Evolutionary conservation across 2,888 invertebrate species (phyloP), one percentile per base, ranked within the genome.

Genomic region (Leuctra nigra): DNA sequence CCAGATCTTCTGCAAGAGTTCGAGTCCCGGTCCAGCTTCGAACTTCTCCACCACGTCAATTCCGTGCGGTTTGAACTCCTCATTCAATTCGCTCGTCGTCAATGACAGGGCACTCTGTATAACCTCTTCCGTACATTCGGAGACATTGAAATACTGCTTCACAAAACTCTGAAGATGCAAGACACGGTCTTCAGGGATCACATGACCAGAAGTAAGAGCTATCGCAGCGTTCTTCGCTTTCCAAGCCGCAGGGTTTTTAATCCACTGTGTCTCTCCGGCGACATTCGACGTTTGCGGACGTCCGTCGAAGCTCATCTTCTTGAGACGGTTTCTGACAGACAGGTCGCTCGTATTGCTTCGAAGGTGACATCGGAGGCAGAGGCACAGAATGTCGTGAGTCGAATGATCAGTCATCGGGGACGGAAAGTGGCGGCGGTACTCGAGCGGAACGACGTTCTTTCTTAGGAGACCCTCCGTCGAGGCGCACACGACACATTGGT

Each of bases 401-500:
- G 83, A 81, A 69, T 88, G 89, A 22, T 86, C 82, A 69, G 91
- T 91, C 82, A 90, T 82, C 38, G 85, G 75, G 50, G 79, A 80
- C 79, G 87, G 87, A 63, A 87, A 87, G 62, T 80, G 81, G 72
- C 82, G 87, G 61, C 88, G 78, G 67, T 91, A 91, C 70, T 91
- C 90, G 56, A 83, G 77, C 0, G 91, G 91, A 29, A 91, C 84
- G n/a, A 91, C 80, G 64, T 87, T 86, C 71, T 91, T 91, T 18
- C 86, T 73, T 55, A 86, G 80, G 65, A 83, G 86, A 0, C 82
- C 80, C 62, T 87, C 79, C 0, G 71, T 70, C 6, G 72, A 68
- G 0, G 89, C 91, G 68, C 91, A 91, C 0, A 89, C 89, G 1
- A 90, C 90, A 68, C 91, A 91, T 41, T 77, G 77, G 70, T 90